Evolutionary conservation across 2,888 invertebrate genomes (phyloP), one percentile per base, ranked within the genome.

Genomic region (Melikaiella ostensackeni): DNA sequence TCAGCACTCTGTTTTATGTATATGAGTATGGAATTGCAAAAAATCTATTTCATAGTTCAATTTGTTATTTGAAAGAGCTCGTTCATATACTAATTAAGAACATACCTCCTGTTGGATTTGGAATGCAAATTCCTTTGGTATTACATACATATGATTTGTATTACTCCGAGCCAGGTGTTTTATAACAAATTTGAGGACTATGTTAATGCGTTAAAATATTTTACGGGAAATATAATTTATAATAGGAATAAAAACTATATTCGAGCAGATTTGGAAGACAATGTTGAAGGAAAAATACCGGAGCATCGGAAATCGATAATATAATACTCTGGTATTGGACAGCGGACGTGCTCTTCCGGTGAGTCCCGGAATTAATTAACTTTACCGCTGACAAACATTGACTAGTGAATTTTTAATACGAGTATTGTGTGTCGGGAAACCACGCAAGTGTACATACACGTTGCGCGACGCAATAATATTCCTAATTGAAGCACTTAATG

Each of bases 401-500:
- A 64, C 64, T 38, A 24, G 16, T 64, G 33, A 24, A 64, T 64
- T 64, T 38, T 64, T 64, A 38, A 38, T 64, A 57, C 13, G 24
- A 38, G 11, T 64, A 11, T 64, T 64, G 64, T 38, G 64, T 64
- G 13, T 80, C 77, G 80, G 79, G 80, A 79, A 77, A 80, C 75
- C 79, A 79, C 80, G 77, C 77, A 77, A 81, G 76, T 80, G 80
- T 80, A 79, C 78, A 77, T 77, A n/a, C 27, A 38, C 19, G 30
- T 27, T 66, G 46, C 16, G 8, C 33, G 24, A 21, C 42, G 79
- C 81, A 84, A 84, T 83, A 84, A 86, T 85, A 86, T 84, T 88
- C 86, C 86, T 89, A 89, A 89, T 89, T 89, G 89, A 88, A 88
- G 89, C 87, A 89, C 88, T 88, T 89, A 88, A 88, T 88, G 89